phyloP scores from a whole-genome alignment of 2,113 vertebrate species.

The Thalassoma bifasciatum region DNA sequence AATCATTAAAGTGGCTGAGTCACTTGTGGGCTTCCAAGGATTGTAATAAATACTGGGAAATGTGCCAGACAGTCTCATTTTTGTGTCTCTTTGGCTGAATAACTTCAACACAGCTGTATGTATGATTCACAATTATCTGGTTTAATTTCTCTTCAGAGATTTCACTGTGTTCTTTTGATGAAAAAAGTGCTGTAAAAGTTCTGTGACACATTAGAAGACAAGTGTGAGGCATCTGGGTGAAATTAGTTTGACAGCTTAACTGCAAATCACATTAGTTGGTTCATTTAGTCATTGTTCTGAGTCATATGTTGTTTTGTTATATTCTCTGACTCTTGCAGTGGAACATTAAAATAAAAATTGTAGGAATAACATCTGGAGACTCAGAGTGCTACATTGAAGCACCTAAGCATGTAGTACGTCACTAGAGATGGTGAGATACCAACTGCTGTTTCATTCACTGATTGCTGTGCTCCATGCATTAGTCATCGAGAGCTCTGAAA shows the following conservation, averaged over 20 bases:
- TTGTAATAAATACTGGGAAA: neutral
- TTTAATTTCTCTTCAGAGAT: neutral
- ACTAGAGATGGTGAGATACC: conserved; percentile 27
- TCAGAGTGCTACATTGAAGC: conserved; percentile 19
- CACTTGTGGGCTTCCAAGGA: neutral
- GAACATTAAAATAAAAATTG: conserved; percentile 11
- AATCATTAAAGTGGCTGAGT: conserved; percentile 26
- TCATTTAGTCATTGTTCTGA: conserved; percentile 47
- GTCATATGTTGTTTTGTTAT: conserved; percentile 14
- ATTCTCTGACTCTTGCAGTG: conserved; percentile 27
- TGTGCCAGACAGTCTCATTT: neutral
- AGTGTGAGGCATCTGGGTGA: conserved; percentile 34
- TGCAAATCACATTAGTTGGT: conserved; percentile 39
- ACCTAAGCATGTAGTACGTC: conserved; percentile 18
- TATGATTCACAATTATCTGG: neutral
- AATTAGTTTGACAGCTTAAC: conserved; percentile 50
- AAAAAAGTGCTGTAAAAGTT: conserved; percentile 7
- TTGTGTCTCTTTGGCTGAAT: neutral
- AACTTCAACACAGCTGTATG: neutral
- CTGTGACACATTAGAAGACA: conserved; percentile 5
- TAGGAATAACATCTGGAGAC: conserved; percentile 17
- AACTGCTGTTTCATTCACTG: conserved; percentile 29
- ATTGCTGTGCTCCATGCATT: conserved; percentile 36
- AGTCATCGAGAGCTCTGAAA: conserved; percentile 59
- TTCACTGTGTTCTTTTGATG: neutral